These are phyloP conservation scores for Circaetus gallicus DNA, from an alignment of 2,113 vertebrate species.

Conservation along the genomic window DNA sequence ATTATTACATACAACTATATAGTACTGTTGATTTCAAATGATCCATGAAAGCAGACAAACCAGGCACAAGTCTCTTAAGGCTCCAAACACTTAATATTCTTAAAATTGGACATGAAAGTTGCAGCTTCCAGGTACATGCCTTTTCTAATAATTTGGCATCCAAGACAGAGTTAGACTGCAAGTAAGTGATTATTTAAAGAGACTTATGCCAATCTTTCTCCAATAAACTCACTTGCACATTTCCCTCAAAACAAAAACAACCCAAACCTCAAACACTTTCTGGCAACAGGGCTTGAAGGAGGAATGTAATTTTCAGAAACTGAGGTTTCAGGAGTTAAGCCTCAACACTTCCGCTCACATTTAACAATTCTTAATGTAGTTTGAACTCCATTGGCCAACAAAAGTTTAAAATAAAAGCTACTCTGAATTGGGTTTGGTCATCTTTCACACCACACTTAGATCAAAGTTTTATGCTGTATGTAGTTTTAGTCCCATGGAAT, in stretches of 20 bases:
- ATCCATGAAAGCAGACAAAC: background rate
- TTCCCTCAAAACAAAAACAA: background rate
- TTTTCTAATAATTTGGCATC: background rate
- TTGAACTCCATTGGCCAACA: background rate
- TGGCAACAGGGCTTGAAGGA: background rate
- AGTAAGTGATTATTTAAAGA: background rate
- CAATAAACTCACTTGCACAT: background rate
- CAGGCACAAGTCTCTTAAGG: background rate
- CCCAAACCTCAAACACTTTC: background rate
- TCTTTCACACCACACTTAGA: background rate
- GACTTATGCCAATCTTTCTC: background rate
- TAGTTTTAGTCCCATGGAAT: background rate
- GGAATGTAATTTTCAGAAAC: constrained; percentile 14
- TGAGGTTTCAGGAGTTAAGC: background rate
- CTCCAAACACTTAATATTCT: background rate
- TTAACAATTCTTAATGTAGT: background rate
- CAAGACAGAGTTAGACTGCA: background rate
- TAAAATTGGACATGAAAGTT: background rate
- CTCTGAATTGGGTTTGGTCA: background rate
- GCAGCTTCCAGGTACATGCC: background rate
- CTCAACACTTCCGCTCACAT: background rate
- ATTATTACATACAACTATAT: background rate
- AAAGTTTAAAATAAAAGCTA: constrained; percentile 7
- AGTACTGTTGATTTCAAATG: background rate
- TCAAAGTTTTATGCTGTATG: background rate